These are phyloP conservation scores for Aphodius sticticus DNA, from an alignment of 2,888 invertebrate species.

Conservation along the genomic window DNA sequence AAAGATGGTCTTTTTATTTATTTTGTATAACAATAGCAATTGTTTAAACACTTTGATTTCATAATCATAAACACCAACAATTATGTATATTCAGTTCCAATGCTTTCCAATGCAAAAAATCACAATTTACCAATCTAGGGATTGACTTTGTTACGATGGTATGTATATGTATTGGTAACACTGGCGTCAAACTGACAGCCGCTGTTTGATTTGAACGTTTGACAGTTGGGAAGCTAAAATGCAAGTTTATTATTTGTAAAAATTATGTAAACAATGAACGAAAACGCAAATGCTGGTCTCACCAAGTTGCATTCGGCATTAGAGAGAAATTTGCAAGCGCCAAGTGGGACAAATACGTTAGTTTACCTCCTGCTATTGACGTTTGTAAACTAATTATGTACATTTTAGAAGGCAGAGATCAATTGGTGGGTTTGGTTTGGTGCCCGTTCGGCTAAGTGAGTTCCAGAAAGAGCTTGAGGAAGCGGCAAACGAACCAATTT, in stretches of 20 bases:
- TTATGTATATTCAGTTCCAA: no score
- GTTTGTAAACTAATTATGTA: neutral
- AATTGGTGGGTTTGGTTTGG: neutral
- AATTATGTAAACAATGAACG: neutral
- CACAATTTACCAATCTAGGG: neutral
- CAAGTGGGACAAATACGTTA: neutral
- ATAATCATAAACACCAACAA: no score
- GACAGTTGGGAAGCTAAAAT: neutral
- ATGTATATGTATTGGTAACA: neutral
- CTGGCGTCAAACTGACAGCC: neutral
- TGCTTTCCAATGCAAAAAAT: no score
- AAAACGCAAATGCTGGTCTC: neutral
- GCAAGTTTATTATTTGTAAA: neutral
- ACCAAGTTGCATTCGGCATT: no score
- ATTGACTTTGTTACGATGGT: neutral
- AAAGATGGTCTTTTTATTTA: no score
- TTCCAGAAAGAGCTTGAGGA: slow-evolving; percentile 41
- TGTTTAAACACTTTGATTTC: no score
- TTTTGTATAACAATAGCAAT: no score
- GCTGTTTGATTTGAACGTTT: neutral
- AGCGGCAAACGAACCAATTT: slow-evolving; percentile 40
- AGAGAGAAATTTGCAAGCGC: neutral
- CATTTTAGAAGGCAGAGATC: neutral
- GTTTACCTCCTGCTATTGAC: neutral
- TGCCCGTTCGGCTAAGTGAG: slow-evolving; percentile 38